Base-by-base conservation (phyloP, 2,888 invertebrate genomes). In the Drosophila neotestacea region DNA sequence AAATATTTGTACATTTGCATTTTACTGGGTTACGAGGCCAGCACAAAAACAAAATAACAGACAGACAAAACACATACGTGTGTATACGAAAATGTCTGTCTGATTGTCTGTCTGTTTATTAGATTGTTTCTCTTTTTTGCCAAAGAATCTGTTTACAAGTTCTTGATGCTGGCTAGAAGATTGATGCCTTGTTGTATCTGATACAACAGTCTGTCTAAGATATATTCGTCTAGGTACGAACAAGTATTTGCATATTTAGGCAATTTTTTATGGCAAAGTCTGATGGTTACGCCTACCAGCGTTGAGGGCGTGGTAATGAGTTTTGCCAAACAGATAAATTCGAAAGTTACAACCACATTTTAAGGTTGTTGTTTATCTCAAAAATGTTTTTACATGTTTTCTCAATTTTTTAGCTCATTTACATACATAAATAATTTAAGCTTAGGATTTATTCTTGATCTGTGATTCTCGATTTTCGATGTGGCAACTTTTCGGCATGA, bases 1-100 rank as follows among this genome's bases (percentile, higher is more conserved):
- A 81, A 81, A 81, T 84, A 81, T 81, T 81, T 81, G 84, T 75
- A 80, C 84, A 84, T 77, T 72, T 80, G 73, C 78, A 81, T 81
- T 81, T 81, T 84, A 84, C 59, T 81, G 68, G 81, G 81, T 81
- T 84, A 81, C 69, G 70, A 48, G 84, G 84, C 67, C 78, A 78
- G 4, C 47, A 50, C 28, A 36, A 30, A 30, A 58, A 27, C 36
- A 7, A 59, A 44, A 44, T n/a, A 0, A 47, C 28, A 39, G 4
- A 27, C 38, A 66, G 7, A 34, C 2, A 56, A 27, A 11, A 36
- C 34, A 36, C 11, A 42, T 32, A 36, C 27, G 9, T 36, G 38
- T 11, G 60, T 59, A 32, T 30, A 2, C 32, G 36, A n/a, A 10
- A 11, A 11, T n/a, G 11, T 28, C 44, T 34, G 22, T 51, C 30